These are phyloP conservation scores for Penaeus japonicus DNA, from an alignment of 1,140 invertebrate species.

Conservation along the genomic window DNA sequence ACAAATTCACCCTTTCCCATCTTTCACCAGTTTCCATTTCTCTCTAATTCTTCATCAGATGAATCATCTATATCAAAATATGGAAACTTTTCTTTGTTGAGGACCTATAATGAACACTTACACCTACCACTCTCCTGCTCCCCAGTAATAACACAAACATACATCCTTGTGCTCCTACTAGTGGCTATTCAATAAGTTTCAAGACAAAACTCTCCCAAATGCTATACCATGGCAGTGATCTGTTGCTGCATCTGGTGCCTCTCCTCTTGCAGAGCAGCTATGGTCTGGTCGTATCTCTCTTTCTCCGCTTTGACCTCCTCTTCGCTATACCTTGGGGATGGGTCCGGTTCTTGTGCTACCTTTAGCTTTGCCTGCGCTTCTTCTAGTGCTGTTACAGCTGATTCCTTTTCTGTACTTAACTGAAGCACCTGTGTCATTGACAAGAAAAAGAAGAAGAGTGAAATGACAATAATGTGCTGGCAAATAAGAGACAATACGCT, in stretches of 20 bases:
- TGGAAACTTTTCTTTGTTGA: too few species aligned
- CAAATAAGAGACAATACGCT: too few species aligned
- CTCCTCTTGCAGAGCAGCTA: slow-evolving; percentile 22
- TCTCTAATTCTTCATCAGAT: too few species aligned
- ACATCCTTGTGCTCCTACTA: too few species aligned
- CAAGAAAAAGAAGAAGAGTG: not conserved
- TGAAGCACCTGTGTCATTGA: not conserved
- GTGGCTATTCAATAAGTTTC: not conserved
- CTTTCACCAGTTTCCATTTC: too few species aligned
- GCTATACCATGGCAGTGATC: slow-evolving; percentile 16
- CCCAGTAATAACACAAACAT: too few species aligned
- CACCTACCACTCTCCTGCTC: too few species aligned
- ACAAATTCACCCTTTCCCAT: too few species aligned
- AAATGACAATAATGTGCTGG: too few species aligned
- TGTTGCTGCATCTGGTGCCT: slow-evolving; percentile 34
- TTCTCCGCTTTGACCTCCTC: slow-evolving; percentile 16
- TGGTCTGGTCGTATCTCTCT: not conserved
- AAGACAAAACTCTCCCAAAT: not conserved
- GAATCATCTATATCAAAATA: too few species aligned
- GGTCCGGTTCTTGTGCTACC: not conserved
- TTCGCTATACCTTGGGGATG: not conserved
- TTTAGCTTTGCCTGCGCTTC: not conserved
- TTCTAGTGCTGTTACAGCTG: slow-evolving; percentile 4
- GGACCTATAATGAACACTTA: too few species aligned
- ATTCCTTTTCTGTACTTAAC: slow-evolving; percentile 14